Conservation (phyloP, 2,797 vertebrate genomes). For the Caiman crocodilus region DNA sequence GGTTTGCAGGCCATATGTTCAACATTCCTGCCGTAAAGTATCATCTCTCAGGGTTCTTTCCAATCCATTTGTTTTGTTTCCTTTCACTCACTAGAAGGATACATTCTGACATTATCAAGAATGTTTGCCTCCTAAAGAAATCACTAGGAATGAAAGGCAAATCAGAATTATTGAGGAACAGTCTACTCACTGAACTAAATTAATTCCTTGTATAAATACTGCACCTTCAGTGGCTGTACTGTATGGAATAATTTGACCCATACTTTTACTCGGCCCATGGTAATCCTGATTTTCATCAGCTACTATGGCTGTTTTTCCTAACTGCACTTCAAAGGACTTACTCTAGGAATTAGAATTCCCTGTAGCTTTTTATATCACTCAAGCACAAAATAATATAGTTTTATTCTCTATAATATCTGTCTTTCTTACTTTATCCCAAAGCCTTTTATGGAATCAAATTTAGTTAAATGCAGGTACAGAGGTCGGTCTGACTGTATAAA, state of each 20-base stretch:
- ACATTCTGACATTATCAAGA: background rate
- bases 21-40: too few species aligned
- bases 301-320: conserved; percentile 1
- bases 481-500: background rate
- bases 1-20: too few species aligned
- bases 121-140: background rate
- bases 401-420: conserved; percentile 1
- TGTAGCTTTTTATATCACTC: conserved; percentile 25
- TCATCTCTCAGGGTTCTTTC: background rate
- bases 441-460: background rate
- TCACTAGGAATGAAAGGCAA: background rate
- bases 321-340: conserved; percentile 53
- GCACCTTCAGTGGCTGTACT: background rate
- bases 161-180: background rate
- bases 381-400: conserved; percentile 33
- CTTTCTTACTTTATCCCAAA: background rate
- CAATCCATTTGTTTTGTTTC: background rate
- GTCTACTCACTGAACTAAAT: background rate
- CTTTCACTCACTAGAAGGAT: background rate
- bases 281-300: conserved; percentile 1
- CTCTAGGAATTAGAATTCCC: background rate
- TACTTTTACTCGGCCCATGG: background rate
- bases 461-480: background rate
- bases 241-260: background rate
- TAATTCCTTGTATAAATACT: background rate